phyloP scores from a whole-genome alignment of 1,140 invertebrate species.

The Drosophila nigrodunni region DNA sequence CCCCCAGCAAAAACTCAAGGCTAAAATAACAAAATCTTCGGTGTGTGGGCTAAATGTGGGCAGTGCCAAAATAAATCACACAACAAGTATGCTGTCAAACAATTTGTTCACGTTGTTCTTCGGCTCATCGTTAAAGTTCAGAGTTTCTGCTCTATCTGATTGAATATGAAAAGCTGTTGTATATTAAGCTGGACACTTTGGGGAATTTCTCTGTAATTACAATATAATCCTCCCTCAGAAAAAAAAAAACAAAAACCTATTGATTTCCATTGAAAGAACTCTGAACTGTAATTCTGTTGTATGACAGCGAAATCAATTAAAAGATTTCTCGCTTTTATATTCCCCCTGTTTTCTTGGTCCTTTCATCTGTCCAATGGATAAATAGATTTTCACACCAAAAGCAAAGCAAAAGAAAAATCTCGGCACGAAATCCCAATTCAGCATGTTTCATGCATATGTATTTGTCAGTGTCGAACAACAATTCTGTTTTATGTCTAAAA shows the following conservation, averaged over 20 bases:
- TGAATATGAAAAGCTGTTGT: neutral
- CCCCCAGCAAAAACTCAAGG: conserved; percentile 30
- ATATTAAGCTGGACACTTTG: neutral
- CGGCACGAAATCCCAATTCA: conserved; percentile 17
- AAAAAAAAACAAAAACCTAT: neutral
- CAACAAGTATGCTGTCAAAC: conserved; percentile 41
- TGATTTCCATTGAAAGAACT: neutral
- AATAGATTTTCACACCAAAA: conserved; percentile 6
- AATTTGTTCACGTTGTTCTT: conserved; percentile 23
- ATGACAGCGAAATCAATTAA: conserved; percentile 6
- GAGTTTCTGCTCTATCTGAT: neutral
- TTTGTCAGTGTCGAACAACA: conserved; percentile 21
- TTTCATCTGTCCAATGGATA: neutral
- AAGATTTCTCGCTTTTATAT: neutral
- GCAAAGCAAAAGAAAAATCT: conserved; percentile 1
- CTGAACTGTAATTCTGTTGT: neutral
- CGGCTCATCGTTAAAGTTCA: neutral
- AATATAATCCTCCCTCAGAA: neutral
- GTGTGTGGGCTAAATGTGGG: neutral
- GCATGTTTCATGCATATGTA: neutral
- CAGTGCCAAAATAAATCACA: conserved; percentile 48
- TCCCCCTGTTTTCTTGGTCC: neutral
- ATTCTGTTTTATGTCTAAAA: conserved; percentile 59
- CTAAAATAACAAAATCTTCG: conserved; percentile 54
- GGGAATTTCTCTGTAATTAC: neutral